A percentile compares a stretch with the other conserved stretches of the same genome.
These are phyloP conservation scores for Eira barbara DNA, from an alignment of 2,113 vertebrate genomes.

Conservation along the genomic window DNA sequence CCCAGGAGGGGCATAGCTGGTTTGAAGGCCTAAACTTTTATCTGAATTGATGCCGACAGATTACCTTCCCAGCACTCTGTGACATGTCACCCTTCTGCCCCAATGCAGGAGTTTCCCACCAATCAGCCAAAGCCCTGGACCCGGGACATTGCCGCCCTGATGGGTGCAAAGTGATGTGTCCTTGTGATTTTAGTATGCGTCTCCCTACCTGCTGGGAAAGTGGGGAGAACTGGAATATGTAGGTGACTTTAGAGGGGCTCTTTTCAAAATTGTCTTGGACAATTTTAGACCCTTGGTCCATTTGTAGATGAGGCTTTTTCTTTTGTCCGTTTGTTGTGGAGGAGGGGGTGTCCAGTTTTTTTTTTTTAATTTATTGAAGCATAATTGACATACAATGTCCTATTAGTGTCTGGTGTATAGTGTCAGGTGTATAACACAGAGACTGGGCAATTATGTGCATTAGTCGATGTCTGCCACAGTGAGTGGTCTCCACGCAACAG, in stretches of 20 bases:
- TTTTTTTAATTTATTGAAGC: neutral
- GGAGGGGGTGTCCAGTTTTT: neutral
- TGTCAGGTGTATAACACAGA: no score
- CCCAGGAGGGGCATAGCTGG: neutral
- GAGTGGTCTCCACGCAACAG: neutral
- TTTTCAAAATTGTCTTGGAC: neutral
- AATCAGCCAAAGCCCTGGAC: accelerated
- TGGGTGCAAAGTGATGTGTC: accelerated
- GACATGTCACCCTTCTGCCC: neutral
- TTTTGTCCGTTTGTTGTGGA: neutral
- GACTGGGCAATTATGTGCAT: neutral
- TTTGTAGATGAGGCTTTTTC: neutral
- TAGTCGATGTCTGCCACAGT: neutral
- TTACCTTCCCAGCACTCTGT: neutral
- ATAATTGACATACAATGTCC: neutral
- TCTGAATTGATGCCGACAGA: neutral
- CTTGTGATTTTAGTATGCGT: neutral
- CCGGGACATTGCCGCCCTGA: neutral
- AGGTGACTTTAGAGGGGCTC: neutral
- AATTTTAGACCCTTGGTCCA: neutral
- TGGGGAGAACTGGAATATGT: neutral
- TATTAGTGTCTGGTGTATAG: neutral
- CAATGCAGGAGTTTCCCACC: accelerated
- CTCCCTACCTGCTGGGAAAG: neutral
- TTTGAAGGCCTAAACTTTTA: neutral